Conservation (phyloP, 2,797 vertebrate genomes). For the Helarctos malayanus region DNA sequence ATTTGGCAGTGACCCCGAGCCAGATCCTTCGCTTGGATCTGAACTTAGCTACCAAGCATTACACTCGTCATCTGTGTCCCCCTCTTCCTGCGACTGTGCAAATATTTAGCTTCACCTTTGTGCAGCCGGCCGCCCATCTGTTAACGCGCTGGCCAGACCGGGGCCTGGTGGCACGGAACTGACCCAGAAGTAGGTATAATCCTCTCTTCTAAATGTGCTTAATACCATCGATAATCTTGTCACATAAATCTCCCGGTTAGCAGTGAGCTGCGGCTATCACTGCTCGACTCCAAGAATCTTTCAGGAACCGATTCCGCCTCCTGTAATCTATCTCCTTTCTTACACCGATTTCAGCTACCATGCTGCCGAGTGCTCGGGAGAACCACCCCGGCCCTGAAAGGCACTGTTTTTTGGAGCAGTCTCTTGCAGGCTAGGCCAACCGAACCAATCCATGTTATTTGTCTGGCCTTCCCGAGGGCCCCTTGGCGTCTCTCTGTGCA, state of each 20-base stretch:
- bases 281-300: slow-evolving; percentile 79
- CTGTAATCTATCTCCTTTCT: slow-evolving; percentile 52
- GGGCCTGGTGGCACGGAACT: slow-evolving; percentile 73
- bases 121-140: slow-evolving; percentile 63
- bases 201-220: slow-evolving; percentile 84
- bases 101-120: slow-evolving; percentile 29
- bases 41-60: background rate
- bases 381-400: background rate
- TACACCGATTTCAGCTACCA: slow-evolving; percentile 55
- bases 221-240: slow-evolving; percentile 84
- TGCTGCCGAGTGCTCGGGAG: slow-evolving; percentile 18
- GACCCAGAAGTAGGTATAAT: slow-evolving; percentile 83
- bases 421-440: background rate
- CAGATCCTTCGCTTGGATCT: background rate
- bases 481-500: accelerated
- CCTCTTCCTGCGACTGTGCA: background rate
- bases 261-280: slow-evolving; percentile 44
- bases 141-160: slow-evolving; percentile 59
- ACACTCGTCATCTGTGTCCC: background rate
- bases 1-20: background rate
- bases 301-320: slow-evolving; percentile 72
- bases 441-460: background rate
- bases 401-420: background rate
- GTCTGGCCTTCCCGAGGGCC: background rate
- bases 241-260: slow-evolving; percentile 77